A percentile compares a stretch with the other conserved stretches of the same genome.
phyloP scores from a whole-genome alignment of 64 coral and sea anemone species.

The Pocillopora verrucosa region DNA sequence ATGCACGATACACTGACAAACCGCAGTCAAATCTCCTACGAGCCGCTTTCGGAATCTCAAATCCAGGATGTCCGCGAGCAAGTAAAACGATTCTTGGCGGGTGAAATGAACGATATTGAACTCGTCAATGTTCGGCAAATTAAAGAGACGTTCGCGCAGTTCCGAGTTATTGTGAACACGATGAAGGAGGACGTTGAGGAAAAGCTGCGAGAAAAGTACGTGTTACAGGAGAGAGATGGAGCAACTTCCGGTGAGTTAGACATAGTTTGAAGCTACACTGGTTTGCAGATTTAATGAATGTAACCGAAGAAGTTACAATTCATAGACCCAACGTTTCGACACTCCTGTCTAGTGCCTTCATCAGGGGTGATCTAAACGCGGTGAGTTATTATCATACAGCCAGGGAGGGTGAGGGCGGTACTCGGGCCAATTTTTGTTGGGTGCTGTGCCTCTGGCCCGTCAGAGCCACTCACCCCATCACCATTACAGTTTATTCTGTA shows the following conservation, averaged over 20 bases:
- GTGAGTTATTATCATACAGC: constrained; percentile 1
- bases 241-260: constrained; percentile 47
- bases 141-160: constrained; percentile 92
- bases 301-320: too few species aligned
- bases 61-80: constrained; percentile 80
- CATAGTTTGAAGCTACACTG: too few species aligned
- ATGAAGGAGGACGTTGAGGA: constrained; percentile 73
- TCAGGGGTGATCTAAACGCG: too few species aligned
- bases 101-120: constrained; percentile 92
- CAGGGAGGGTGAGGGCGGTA: too few species aligned
- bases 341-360: too few species aligned
- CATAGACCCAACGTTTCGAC: too few species aligned
- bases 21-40: constrained; percentile 94
- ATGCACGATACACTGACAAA: constrained; percentile 98
- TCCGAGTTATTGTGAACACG: constrained; percentile 68
- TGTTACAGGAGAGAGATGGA: constrained; percentile 69
- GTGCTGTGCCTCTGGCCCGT: too few species aligned
- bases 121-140: constrained; percentile 97
- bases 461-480: too few species aligned
- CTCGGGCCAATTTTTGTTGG: too few species aligned
- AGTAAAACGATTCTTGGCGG: constrained; percentile 76
- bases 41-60: constrained; percentile 90
- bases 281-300: too few species aligned
- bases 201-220: constrained; percentile 72
- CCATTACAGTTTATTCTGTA: too few species aligned